A percentile compares a stretch with the other conserved stretches of the same genome.
Conservation (phyloP, 2,113 vertebrate species). For the Pleuronectes platessa region DNA sequence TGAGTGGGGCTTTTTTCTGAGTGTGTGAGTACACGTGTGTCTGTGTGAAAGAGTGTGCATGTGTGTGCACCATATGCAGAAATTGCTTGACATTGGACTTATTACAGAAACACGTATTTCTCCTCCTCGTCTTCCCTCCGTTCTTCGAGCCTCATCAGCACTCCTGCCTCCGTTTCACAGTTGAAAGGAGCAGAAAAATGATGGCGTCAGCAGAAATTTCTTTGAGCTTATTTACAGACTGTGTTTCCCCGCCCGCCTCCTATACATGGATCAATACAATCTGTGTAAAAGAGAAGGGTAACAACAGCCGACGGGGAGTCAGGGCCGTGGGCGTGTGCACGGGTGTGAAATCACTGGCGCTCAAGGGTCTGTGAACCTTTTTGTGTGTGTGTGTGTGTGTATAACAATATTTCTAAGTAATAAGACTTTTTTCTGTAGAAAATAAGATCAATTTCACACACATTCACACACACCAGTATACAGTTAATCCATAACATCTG, state of each 20-base stretch:
- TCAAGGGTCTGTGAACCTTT: neutral
- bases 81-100: slow-evolving; percentile 63
- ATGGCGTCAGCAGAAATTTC: slow-evolving; percentile 64
- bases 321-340: slow-evolving; percentile 12
- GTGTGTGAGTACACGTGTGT: slow-evolving; percentile 15
- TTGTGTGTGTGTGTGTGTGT: neutral
- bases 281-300: slow-evolving; percentile 57
- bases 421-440: neutral
- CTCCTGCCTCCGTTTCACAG: slow-evolving; percentile 64
- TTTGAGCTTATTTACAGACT: slow-evolving; percentile 74
- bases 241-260: slow-evolving; percentile 49
- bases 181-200: slow-evolving; percentile 69
- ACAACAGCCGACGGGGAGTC: slow-evolving; percentile 48
- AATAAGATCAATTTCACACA: slow-evolving; percentile 12
- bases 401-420: slow-evolving; percentile 10
- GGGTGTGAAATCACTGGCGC: no score
- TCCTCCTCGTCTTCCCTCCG: slow-evolving; percentile 28
- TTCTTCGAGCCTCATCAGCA: slow-evolving; percentile 73
- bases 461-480: neutral
- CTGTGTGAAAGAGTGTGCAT: neutral
- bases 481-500: slow-evolving; percentile 28
- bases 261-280: slow-evolving; percentile 74
- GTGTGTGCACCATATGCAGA: slow-evolving; percentile 51
- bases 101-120: slow-evolving; percentile 65
- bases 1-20: neutral